Conservation (phyloP, 2,888 invertebrate species). For the Scrobipalpa atriplicella region DNA sequence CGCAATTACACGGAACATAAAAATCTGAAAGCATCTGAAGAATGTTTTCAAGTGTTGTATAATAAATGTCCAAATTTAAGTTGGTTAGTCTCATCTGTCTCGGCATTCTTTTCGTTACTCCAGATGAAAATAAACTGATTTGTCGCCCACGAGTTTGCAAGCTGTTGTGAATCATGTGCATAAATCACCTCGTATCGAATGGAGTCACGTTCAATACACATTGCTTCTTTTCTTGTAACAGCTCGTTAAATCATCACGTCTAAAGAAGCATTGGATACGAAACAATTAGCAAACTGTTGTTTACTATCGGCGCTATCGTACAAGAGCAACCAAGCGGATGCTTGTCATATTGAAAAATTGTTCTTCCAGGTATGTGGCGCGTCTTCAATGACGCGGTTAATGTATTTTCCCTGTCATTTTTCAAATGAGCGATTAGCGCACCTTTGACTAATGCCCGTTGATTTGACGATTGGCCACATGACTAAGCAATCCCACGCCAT, state of each 20-base stretch:
- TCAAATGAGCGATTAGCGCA: slow-evolving; percentile 37
- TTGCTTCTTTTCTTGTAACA: not conserved
- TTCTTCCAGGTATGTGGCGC: slow-evolving; percentile 54
- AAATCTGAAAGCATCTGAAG: slow-evolving; percentile 24
- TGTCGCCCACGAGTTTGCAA: slow-evolving; percentile 60
- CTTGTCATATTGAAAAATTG: slow-evolving; percentile 52
- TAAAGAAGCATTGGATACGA: not conserved
- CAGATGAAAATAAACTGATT: slow-evolving; percentile 64
- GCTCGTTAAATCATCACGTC: not conserved
- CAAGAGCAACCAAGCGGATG: slow-evolving; percentile 31
- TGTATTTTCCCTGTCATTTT: slow-evolving; percentile 18
- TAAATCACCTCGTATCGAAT: not conserved
- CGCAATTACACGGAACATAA: slow-evolving; percentile 11
- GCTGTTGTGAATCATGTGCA: slow-evolving; percentile 53
- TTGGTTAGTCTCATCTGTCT: slow-evolving; percentile 62
- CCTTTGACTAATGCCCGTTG: slow-evolving; percentile 29
- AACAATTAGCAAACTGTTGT: not conserved
- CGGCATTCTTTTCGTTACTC: slow-evolving; percentile 57
- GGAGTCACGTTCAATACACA: not conserved
- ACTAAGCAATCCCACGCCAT: slow-evolving; percentile 24
- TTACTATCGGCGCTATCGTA: not conserved
- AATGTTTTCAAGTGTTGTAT: slow-evolving; percentile 29
- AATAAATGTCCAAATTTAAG: slow-evolving; percentile 42
- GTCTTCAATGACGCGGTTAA: slow-evolving; percentile 39
- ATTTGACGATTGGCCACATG: slow-evolving; percentile 17